Evolutionary conservation across 64 coral and sea anemone species (phyloP).

Genomic region (Trachythela sp.): DNA sequence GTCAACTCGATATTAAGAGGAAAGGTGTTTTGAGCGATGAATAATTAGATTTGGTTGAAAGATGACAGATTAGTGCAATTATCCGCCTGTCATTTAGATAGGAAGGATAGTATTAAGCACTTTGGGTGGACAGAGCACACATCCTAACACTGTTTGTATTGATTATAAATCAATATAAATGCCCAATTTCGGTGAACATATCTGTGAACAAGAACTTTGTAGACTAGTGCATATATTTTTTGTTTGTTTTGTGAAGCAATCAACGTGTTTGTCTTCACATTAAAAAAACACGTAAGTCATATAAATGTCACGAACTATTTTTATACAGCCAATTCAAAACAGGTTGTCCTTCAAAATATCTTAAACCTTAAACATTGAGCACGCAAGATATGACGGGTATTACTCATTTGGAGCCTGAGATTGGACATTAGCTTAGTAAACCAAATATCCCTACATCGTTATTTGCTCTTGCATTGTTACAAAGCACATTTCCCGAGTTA

Average conservation of each 20-base stretch:
- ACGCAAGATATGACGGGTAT: too few species aligned
- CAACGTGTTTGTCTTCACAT: not conserved
- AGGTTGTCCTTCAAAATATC: too few species aligned
- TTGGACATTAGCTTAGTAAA: too few species aligned
- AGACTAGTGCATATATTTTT: not conserved
- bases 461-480: too few species aligned
- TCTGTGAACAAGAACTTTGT: not conserved
- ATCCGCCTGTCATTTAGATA: not conserved
- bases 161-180: not conserved
- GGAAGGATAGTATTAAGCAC: not conserved
- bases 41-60: not conserved
- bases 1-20: too few species aligned
- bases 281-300: too few species aligned
- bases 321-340: too few species aligned
- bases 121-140: not conserved
- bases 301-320: too few species aligned
- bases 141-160: not conserved
- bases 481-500: too few species aligned
- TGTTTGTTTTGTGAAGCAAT: not conserved
- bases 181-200: not conserved
- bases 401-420: too few species aligned
- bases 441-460: too few species aligned
- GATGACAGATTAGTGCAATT: not conserved
- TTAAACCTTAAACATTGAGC: too few species aligned
- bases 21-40: not conserved